Percentiles rank a stretch among this genome's conserved stretches.
Conservation (phyloP, 2,888 invertebrate species). For the Melinaea menophilus region DNA sequence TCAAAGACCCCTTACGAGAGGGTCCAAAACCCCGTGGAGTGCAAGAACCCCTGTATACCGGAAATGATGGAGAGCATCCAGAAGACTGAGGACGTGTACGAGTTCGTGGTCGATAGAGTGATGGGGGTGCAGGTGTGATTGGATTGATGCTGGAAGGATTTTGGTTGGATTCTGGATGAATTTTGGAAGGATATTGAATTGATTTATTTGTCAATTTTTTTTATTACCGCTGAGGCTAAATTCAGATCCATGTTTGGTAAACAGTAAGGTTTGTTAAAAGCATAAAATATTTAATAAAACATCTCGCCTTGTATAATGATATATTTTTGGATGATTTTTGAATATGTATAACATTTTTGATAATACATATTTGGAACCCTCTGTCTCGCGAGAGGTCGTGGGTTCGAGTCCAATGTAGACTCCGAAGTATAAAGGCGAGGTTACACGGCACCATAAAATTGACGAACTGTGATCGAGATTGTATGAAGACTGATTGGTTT, state of each 20-base stretch:
- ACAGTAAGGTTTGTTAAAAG: no score
- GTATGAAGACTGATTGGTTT: slow-evolving; percentile 18
- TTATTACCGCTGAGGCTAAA: slow-evolving; percentile 8
- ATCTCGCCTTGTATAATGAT: no score
- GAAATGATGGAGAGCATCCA: slow-evolving; percentile 27
- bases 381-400: no score
- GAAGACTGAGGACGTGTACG: slow-evolving; percentile 79
- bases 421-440: no score
- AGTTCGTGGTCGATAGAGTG: slow-evolving; percentile 89
- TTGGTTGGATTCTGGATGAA: no score
- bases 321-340: no score
- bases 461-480: no score
- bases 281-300: no score
- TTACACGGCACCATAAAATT: slow-evolving; percentile 3
- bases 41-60: slow-evolving; percentile 49
- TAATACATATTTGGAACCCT: no score
- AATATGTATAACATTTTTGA: no score
- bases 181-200: slow-evolving; percentile 32
- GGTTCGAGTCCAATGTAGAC: no score
- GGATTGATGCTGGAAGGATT: background rate
- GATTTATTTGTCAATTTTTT: slow-evolving; percentile 14
- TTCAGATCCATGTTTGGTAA: no score
- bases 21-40: slow-evolving; percentile 50
- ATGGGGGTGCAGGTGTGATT: slow-evolving; percentile 90
- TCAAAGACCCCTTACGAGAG: slow-evolving; percentile 68